Conservation (phyloP, 1,140 invertebrate species). For the Temnothorax nylanderi region DNA sequence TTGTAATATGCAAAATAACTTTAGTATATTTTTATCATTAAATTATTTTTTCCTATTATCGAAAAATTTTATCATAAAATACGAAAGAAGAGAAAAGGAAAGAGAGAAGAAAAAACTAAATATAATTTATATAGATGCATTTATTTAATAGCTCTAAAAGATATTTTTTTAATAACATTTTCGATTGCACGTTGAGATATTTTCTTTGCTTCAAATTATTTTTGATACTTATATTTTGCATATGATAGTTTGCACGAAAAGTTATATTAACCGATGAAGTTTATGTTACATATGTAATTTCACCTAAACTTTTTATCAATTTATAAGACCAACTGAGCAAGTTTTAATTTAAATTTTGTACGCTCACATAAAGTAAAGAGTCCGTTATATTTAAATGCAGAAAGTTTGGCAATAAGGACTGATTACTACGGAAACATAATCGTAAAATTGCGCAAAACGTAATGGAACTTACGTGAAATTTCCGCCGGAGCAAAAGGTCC, state of each 20-base stretch:
- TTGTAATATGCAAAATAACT: background rate
- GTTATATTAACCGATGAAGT: background rate
- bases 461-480: slow-evolving; percentile 54
- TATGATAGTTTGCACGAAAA: background rate
- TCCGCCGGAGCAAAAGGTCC: background rate
- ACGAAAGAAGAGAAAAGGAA: background rate
- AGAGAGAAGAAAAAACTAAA: background rate
- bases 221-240: background rate
- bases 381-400: slow-evolving; percentile 41
- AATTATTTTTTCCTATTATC: background rate
- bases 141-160: background rate
- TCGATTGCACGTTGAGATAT: background rate
- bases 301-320: slow-evolving; percentile 6
- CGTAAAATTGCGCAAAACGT: slow-evolving; percentile 35
- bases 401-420: slow-evolving; percentile 49
- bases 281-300: background rate
- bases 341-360: background rate
- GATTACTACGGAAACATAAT: slow-evolving; percentile 36
- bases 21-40: background rate
- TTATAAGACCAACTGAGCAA: background rate
- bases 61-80: background rate
- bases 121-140: background rate
- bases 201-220: background rate
- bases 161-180: background rate
- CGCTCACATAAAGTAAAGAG: background rate